Evolutionary conservation across 2,113 vertebrate genomes (phyloP).

Genomic region (Heterochromis multidens): DNA sequence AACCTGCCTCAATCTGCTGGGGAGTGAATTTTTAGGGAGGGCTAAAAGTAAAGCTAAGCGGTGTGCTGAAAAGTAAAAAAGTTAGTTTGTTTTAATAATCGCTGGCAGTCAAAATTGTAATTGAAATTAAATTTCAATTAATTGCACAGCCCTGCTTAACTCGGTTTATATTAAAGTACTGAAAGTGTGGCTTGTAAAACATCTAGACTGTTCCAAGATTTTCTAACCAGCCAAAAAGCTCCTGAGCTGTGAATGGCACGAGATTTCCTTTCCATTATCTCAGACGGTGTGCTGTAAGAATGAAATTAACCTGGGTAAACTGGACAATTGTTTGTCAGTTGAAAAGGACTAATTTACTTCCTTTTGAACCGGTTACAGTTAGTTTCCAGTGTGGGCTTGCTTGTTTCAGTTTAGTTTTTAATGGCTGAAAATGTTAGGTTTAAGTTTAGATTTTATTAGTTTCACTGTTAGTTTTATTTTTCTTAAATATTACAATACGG

Average conservation of each 20-base stretch:
- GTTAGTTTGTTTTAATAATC: neutral
- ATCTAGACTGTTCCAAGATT: neutral
- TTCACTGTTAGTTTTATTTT: neutral
- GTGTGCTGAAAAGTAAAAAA: neutral
- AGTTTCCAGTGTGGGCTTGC: neutral
- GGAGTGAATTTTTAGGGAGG: neutral
- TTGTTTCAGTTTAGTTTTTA: neutral
- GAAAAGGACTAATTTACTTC: neutral
- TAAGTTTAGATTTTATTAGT: neutral
- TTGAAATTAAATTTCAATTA: neutral
- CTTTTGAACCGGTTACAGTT: neutral
- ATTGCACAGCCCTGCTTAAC: neutral
- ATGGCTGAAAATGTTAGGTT: neutral
- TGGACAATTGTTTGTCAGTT: neutral
- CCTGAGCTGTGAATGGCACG: neutral
- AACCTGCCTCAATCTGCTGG: neutral
- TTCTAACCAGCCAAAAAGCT: neutral
- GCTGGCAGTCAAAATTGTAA: neutral
- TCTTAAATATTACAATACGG: neutral
- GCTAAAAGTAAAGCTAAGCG: neutral
- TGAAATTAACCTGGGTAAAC: neutral
- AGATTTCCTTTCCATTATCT: neutral
- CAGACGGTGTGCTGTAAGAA: neutral
- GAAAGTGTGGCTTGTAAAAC: neutral
- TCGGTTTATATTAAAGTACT: neutral